phyloP scores from a whole-genome alignment of 2,113 vertebrate genomes.

The Arvicanthis niloticus region DNA sequence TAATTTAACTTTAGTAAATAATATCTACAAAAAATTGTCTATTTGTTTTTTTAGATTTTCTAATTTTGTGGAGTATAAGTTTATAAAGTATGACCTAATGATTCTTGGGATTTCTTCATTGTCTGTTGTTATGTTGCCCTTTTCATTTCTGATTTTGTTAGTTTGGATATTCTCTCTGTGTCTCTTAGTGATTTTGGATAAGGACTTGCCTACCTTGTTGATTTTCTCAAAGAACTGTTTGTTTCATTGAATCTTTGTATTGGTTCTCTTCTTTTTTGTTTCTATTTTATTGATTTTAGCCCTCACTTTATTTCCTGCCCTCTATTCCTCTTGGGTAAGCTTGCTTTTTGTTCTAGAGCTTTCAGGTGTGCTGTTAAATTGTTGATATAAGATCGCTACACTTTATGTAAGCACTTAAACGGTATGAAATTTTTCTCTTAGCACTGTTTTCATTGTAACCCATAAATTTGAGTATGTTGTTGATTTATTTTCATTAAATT shows the following conservation, averaged over 20 bases:
- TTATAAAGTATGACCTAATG: background rate
- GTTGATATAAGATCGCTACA: no score
- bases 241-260: background rate
- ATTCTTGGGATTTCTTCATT: background rate
- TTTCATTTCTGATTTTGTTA: background rate
- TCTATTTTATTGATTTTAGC: background rate
- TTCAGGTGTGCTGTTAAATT: no score
- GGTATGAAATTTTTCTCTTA: no score
- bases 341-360: background rate
- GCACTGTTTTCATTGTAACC: no score
- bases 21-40: background rate
- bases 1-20: background rate
- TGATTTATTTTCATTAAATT: no score
- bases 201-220: background rate
- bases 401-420: no score
- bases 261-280: background rate
- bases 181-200: background rate
- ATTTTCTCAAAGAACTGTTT: background rate
- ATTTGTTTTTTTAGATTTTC: background rate
- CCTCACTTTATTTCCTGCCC: background rate
- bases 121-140: background rate
- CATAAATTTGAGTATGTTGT: no score
- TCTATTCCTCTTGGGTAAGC: background rate
- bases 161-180: background rate
- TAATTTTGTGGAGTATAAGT: background rate